Evolutionary conservation across 2,797 vertebrate species (phyloP), one percentile per base, ranked within the genome.

Genomic region (Typhlichthys eigenmanni): DNA sequence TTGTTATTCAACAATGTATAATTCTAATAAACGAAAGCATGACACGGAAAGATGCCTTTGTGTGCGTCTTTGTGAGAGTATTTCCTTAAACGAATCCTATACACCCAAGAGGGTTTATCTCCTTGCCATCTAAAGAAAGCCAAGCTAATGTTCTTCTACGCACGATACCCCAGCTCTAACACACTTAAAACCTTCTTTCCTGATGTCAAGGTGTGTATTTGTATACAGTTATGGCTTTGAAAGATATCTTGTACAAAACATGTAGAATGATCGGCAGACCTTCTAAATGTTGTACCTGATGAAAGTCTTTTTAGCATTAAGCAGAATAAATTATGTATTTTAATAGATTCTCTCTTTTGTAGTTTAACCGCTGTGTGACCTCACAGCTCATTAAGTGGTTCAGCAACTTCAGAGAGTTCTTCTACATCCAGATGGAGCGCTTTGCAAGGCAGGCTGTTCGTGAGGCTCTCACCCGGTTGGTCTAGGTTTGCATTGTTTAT

Each of bases 351-450:
- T 62, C 66, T 47, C 14, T 58, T 29, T 50, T 79, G 55, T 50
- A 93, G 92, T 93, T 93, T 64, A 93, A 93, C 80, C 90, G 92
- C 72, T 93, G 93, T 7, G 92, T 94, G 81, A 93, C 92, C 79
- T 94, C 93, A 62, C 93, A 94, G 89, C 92, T 94, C 82, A 94
- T 94, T 79, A 94, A 94, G 83, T 94, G 93, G 93, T 94, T 94
- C 89, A 94, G 93, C 62, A 94, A 94, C 89, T 94, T 94, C 90
- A 87, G 93, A 70, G 93, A 94, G 88, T 94, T 94, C 90, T 94
- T 93, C 90, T 94, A 93, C 85, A 94, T 94, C 88, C 93, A 94
- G 87, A 93, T 94, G 91, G 93, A 94, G 78, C 91, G 92, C 19
- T 94, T 94, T 55, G 93, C 92, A 4, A 90, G 93, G 0, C 93